These are phyloP conservation scores for Centruroides sculpturatus DNA, from an alignment of 1,140 invertebrate species.

Conservation along the genomic window DNA sequence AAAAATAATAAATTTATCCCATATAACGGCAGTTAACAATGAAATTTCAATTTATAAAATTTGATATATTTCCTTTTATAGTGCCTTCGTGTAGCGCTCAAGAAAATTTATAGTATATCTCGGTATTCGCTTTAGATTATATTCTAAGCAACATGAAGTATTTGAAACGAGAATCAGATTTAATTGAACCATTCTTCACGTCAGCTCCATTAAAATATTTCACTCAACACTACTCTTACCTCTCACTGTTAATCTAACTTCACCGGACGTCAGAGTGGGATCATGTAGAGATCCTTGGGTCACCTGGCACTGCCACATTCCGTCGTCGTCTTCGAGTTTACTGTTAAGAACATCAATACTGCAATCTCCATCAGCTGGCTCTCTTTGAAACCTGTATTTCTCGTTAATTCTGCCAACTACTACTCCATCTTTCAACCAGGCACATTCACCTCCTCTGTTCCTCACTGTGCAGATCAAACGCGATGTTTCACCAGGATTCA, in stretches of 20 bases:
- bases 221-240: too few species aligned
- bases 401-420: slow-evolving; percentile 48
- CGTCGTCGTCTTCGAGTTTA: slow-evolving; percentile 70
- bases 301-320: slow-evolving; percentile 82
- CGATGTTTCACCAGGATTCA: slow-evolving; percentile 70
- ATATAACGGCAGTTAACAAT: too few species aligned
- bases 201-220: too few species aligned
- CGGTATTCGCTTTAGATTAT: too few species aligned
- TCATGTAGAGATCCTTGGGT: slow-evolving; percentile 64
- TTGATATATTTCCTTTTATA: too few species aligned
- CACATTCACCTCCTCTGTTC: slow-evolving; percentile 70
- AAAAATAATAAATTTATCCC: too few species aligned
- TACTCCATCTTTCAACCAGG: slow-evolving; percentile 87
- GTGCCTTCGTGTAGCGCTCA: too few species aligned
- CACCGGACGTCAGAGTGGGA: slow-evolving; percentile 67
- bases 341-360: slow-evolving; percentile 67
- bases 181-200: too few species aligned
- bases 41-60: too few species aligned
- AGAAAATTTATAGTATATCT: too few species aligned
- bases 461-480: slow-evolving; percentile 66
- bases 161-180: too few species aligned
- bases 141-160: too few species aligned
- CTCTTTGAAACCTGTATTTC: slow-evolving; percentile 76
- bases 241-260: slow-evolving; percentile 66
- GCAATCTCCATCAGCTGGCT: slow-evolving; percentile 50